Conservation (phyloP, 30 jellyfish, hydroid and myxozoan species). For the Rhopilema esculentum region DNA sequence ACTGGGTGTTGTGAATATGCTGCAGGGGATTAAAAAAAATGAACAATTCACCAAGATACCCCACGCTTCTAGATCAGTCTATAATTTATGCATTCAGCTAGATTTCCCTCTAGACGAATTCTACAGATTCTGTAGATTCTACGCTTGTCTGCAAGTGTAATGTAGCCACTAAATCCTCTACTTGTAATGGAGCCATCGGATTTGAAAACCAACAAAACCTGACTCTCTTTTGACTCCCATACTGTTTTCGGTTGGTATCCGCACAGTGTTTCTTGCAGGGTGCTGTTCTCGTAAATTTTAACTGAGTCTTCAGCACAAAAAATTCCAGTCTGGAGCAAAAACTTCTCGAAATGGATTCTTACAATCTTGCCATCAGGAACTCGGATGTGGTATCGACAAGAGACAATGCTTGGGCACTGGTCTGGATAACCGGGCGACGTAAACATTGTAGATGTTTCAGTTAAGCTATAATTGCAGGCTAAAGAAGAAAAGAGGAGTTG, state of each 20-base stretch:
- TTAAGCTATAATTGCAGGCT: constrained; percentile 3
- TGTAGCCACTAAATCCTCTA: constrained; percentile 1
- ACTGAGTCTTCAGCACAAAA: background rate
- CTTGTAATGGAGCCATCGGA: background rate
- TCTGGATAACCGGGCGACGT: constrained; percentile 17
- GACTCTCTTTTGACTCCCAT: background rate
- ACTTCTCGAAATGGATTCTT: background rate
- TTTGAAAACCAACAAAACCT: background rate
- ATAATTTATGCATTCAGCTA: too few species aligned
- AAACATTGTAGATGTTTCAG: background rate
- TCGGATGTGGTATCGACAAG: constrained; percentile 1
- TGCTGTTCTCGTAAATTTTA: background rate
- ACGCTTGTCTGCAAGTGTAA: background rate
- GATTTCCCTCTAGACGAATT: too few species aligned
- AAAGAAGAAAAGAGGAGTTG: background rate
- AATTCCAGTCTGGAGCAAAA: background rate
- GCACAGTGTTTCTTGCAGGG: constrained; percentile 3
- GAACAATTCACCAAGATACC: too few species aligned
- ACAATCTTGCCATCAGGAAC: background rate
- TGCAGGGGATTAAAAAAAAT: too few species aligned
- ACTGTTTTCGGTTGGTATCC: background rate
- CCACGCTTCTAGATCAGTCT: too few species aligned
- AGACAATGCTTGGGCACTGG: background rate
- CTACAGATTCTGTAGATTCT: too few species aligned
- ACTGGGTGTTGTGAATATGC: too few species aligned